Evolutionary conservation across 2,888 invertebrate genomes (phyloP), one percentile per base, ranked within the genome.

Genomic region (Amaurobius ferox): DNA sequence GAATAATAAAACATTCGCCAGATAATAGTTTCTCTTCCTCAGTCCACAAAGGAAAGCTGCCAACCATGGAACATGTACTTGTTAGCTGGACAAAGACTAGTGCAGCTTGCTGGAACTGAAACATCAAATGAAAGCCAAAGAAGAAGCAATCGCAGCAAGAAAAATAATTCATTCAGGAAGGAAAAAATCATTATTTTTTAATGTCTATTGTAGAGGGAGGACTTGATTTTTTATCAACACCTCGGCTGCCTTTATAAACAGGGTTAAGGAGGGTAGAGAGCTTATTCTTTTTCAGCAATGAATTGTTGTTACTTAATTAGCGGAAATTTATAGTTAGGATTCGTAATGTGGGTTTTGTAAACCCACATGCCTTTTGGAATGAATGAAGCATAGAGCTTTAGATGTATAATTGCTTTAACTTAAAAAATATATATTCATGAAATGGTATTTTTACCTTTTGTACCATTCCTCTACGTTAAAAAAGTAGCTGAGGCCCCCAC

Each of bases 21-120:
- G 44, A 44, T 44, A 44, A 16, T 44, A 2, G 16, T 16, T 5
- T 11, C 2, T 11, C 16, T 16, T 44, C 16, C 44, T 44, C 16
- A 35, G 35, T 35, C n/a, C 74, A 81, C 81, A 83, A 83, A 83
- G 71, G 83, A 61, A 29, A 26, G 62, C 83, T 70, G 39, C 66
- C 76, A 71, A 77, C 64, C 83, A 40, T 83, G 62, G 48, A 83
- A 44, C n/a, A 35, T 30, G 71, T 35, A 66, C 64, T 74, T 76
- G 76, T 83, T 77, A 30, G 29, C 39, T 2, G 66, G 32, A 83
- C 83, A 83, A 83, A 83, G 71, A 26, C 35, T 19, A 64, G 29
- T 76, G 28, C 44, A 67, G 62, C 29, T 30, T 64, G 62, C 64
- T 72, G 55, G 35, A 72, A 44, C 39, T 68, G 23, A 48, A 66